phyloP scores from a whole-genome alignment of 2,797 vertebrate genomes.

The Sciurus vulgaris region DNA sequence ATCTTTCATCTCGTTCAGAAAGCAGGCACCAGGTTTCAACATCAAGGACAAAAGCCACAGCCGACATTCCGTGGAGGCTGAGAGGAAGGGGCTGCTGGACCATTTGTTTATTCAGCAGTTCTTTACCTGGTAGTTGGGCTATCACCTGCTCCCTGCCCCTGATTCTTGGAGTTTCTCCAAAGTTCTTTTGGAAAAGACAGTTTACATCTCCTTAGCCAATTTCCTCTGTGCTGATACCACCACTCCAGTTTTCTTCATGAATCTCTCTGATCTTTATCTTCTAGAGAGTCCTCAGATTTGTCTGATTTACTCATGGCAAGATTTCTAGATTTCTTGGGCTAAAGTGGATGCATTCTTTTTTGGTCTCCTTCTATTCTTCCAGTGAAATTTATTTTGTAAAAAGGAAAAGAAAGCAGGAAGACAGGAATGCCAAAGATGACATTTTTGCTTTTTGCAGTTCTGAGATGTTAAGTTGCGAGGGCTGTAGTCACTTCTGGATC shows the following conservation, averaged over 20 bases:
- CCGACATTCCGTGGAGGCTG: background rate
- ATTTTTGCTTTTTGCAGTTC: background rate
- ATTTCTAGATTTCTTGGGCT: slow-evolving; percentile 40
- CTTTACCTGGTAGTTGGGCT: background rate
- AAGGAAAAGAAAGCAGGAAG: background rate
- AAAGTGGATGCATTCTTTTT: background rate
- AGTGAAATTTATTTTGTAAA: slow-evolving; percentile 50
- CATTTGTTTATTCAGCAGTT: background rate
- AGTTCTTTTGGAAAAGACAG: slow-evolving; percentile 56
- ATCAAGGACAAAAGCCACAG: background rate
- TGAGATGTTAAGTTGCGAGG: background rate
- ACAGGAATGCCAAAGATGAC: background rate
- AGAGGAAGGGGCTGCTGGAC: background rate
- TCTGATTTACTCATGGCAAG: background rate
- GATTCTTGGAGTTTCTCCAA: slow-evolving; percentile 53
- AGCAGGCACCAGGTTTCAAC: slow-evolving; percentile 29
- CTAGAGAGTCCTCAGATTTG: slow-evolving; percentile 52
- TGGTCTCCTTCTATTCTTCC: background rate
- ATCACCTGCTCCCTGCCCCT: background rate
- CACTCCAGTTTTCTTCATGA: slow-evolving; percentile 39
- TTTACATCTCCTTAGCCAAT: slow-evolving; percentile 24
- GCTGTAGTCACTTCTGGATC: background rate
- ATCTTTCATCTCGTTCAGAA: slow-evolving; percentile 27
- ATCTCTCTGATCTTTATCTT: slow-evolving; percentile 67
- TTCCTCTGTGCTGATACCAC: slow-evolving; percentile 61